These are phyloP conservation scores for Heliothis virescens DNA, from an alignment of 1,140 invertebrate genomes.

Conservation along the genomic window DNA sequence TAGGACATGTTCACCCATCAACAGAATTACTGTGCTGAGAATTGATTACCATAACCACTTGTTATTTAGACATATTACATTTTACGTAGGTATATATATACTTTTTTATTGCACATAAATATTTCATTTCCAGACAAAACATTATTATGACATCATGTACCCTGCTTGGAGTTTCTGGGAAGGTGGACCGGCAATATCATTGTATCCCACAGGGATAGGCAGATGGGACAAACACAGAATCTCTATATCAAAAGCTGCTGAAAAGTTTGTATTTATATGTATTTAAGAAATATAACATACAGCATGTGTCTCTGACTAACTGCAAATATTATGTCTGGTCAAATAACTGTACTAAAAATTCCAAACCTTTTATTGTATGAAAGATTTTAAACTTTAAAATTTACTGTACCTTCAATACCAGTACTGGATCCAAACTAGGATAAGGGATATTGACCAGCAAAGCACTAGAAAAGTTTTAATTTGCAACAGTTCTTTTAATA, in stretches of 20 bases:
- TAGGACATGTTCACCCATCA: too few species aligned
- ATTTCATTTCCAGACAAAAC: constrained; percentile 87
- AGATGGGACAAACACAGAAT: constrained; percentile 95
- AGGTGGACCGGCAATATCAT: constrained; percentile 97
- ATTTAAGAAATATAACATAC: not conserved
- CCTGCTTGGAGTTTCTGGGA: constrained; percentile 99
- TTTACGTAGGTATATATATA: too few species aligned
- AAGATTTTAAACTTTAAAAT: not conserved
- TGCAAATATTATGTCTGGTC: too few species aligned
- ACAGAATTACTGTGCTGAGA: too few species aligned
- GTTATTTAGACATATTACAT: too few species aligned
- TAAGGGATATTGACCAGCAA: too few species aligned
- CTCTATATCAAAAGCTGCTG: constrained; percentile 89
- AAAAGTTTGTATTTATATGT: constrained; percentile 77
- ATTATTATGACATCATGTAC: constrained; percentile 97
- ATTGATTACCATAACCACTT: too few species aligned
- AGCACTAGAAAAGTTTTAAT: too few species aligned
- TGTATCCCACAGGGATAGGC: constrained; percentile 97
- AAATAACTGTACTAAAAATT: too few species aligned
- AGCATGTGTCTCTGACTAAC: not conserved
- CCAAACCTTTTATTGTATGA: too few species aligned
- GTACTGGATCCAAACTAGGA: too few species aligned
- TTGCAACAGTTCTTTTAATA: too few species aligned
- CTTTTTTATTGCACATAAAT: not conserved
- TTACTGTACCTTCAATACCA: not conserved